phyloP scores from a whole-genome alignment of 2,888 invertebrate species.

The Tetragonula carbonaria region DNA sequence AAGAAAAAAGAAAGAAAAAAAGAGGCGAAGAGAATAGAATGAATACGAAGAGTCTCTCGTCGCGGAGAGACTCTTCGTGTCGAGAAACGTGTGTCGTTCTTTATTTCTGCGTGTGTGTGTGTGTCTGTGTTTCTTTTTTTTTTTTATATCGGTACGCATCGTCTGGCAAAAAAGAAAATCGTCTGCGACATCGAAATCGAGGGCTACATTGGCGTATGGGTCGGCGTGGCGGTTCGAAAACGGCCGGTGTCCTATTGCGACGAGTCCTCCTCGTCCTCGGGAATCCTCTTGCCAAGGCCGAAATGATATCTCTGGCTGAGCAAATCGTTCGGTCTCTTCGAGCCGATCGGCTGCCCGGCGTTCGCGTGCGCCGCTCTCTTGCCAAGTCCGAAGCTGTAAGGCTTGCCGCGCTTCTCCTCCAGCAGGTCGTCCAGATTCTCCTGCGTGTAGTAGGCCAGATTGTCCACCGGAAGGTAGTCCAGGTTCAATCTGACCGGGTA shows the following conservation, averaged over 20 bases:
- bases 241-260: constrained; percentile 52
- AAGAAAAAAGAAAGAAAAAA: too few relatives aligned
- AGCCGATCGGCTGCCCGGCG: constrained; percentile 43
- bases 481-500: constrained; percentile 48
- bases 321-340: constrained; percentile 63
- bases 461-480: constrained; percentile 78
- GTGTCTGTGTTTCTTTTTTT: too few relatives aligned
- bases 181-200: constrained; percentile 50
- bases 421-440: constrained; percentile 83
- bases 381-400: constrained; percentile 86
- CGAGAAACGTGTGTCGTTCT: constrained; percentile 29
- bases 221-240: not conserved
- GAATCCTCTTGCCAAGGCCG: constrained; percentile 74
- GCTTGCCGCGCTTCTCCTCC: constrained; percentile 86
- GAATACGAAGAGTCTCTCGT: too few relatives aligned
- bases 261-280: constrained; percentile 66
- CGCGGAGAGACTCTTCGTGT: constrained; percentile 14
- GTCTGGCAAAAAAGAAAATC: constrained; percentile 80
- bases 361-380: constrained; percentile 82
- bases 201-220: constrained; percentile 45
- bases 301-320: constrained; percentile 72
- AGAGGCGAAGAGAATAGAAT: too few relatives aligned
- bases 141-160: constrained; percentile 56
- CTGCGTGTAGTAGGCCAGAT: constrained; percentile 80
- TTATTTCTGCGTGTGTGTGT: constrained; percentile 40